Evolutionary conservation across 2,888 invertebrate species (phyloP).

Genomic region (Xestia rhomboidea): DNA sequence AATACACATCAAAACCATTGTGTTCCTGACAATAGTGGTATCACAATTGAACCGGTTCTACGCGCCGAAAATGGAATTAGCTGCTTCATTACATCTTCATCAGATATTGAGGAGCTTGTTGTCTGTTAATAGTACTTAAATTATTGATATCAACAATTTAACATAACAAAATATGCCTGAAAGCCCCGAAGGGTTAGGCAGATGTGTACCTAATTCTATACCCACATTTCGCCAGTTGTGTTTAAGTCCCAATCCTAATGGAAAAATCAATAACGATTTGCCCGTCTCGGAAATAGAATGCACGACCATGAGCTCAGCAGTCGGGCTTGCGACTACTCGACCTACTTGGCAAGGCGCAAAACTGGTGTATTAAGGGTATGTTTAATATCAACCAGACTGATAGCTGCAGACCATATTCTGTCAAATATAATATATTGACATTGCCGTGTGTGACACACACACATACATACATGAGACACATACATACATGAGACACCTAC

Average conservation of each 20-base stretch:
- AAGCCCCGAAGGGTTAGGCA: background rate
- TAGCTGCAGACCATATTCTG: no score
- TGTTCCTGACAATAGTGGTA: constrained; percentile 33
- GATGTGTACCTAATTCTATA: background rate
- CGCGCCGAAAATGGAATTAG: constrained; percentile 27
- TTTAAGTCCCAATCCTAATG: no score
- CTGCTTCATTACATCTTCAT: constrained; percentile 30
- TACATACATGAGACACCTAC: no score
- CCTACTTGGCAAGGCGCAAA: background rate
- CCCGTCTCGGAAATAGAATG: background rate
- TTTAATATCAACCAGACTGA: no score
- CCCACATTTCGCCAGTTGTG: background rate
- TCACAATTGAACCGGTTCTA: constrained; percentile 19
- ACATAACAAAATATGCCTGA: background rate
- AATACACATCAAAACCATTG: constrained; percentile 25
- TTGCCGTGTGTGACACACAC: no score
- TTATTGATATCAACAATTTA: constrained; percentile 27
- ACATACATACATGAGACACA: no score
- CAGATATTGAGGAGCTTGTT: constrained; percentile 17
- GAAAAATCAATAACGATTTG: background rate
- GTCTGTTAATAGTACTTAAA: constrained; percentile 16
- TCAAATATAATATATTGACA: no score
- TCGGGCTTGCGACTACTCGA: background rate
- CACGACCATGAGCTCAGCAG: background rate
- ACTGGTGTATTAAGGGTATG: no score